Conservation (phyloP, 30 jellyfish, hydroid and myxozoan genomes). For the Cassiopea andromeda region DNA sequence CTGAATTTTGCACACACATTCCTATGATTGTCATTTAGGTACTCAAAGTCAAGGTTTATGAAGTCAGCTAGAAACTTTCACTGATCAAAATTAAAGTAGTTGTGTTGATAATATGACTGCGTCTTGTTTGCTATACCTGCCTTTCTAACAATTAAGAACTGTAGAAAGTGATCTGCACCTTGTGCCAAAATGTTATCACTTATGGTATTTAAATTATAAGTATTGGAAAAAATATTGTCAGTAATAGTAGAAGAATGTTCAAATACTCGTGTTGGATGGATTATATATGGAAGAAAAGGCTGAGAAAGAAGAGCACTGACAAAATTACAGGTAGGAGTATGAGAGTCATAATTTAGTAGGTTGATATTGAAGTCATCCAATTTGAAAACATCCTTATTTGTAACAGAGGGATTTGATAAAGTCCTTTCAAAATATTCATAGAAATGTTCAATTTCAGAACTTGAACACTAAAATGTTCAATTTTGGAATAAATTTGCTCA, state of each 20-base stretch:
- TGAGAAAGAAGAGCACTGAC: constrained; percentile 36
- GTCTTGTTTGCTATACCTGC: not conserved
- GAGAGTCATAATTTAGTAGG: no score
- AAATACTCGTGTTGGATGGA: not conserved
- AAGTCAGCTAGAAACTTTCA: constrained; percentile 26
- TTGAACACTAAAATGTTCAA: not conserved
- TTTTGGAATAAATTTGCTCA: no score
- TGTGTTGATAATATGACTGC: not conserved
- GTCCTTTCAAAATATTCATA: not conserved
- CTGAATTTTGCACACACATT: not conserved
- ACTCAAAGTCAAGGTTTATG: constrained; percentile 3
- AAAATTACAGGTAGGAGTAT: not conserved
- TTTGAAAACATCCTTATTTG: not conserved
- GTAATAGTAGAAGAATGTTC: constrained; percentile 24
- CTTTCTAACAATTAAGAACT: not conserved
- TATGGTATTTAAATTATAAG: not conserved
- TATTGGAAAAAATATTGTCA: constrained; percentile 24
- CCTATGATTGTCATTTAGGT: not conserved
- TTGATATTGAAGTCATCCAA: no score
- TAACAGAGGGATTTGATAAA: not conserved
- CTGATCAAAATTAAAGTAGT: constrained; percentile 1
- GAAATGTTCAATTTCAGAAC: not conserved
- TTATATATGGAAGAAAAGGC: constrained; percentile 14
- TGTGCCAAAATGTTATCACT: not conserved
- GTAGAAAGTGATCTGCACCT: not conserved